Conservation (phyloP, 2,888 invertebrate species). For the Podabrus alpinus region DNA sequence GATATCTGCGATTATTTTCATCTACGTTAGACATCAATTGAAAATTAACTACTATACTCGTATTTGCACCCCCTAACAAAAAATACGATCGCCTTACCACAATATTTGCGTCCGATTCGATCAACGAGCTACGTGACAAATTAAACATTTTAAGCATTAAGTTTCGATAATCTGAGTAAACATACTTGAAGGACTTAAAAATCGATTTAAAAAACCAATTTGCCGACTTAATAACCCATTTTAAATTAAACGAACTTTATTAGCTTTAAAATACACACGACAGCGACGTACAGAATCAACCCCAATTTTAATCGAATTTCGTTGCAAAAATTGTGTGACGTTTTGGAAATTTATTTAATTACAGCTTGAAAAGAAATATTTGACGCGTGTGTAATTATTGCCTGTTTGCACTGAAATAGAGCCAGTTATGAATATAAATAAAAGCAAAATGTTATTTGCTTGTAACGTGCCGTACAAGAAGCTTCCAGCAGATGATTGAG, state of each 20-base stretch:
- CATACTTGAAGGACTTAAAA: background rate
- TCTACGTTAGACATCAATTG: background rate
- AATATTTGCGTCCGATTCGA: conserved; percentile 11
- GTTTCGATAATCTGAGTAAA: background rate
- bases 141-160: conserved; percentile 19
- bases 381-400: background rate
- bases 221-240: background rate
- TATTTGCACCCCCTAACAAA: background rate
- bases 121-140: conserved; percentile 19
- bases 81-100: conserved; percentile 1
- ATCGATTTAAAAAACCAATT: background rate
- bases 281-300: background rate
- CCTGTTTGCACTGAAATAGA: background rate
- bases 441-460: background rate
- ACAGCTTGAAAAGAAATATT: background rate
- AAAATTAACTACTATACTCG: background rate
- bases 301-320: background rate
- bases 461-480: background rate
- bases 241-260: background rate
- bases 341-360: background rate
- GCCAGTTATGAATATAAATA: background rate
- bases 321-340: background rate
- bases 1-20: background rate
- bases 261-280: background rate
- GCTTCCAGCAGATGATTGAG: conserved; percentile 1